These are phyloP conservation scores for Aproaerema taeniolella DNA, from an alignment of 2,888 invertebrate species.

Conservation along the genomic window DNA sequence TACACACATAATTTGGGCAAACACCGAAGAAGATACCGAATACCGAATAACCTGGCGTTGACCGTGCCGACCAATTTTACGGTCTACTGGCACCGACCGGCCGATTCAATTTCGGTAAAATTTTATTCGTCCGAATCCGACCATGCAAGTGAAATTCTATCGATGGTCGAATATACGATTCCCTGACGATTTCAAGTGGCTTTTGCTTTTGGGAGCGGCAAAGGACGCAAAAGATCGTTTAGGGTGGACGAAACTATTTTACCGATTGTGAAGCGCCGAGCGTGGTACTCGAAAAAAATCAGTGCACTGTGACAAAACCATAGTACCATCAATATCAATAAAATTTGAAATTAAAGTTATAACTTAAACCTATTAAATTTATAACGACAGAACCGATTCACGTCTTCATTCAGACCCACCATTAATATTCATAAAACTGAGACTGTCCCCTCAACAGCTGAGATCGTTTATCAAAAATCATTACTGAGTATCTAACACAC, in stretches of 20 bases:
- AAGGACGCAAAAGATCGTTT: conserved; percentile 35
- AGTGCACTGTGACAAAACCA: not conserved
- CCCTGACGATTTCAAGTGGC: conserved; percentile 45
- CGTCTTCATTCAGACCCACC: conserved; percentile 19
- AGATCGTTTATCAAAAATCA: conserved; percentile 24
- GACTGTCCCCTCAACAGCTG: conserved; percentile 15
- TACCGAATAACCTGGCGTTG: conserved; percentile 39
- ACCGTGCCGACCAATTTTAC: conserved; percentile 68
- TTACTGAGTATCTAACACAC: conserved; percentile 29
- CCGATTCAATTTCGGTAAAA: conserved; percentile 74
- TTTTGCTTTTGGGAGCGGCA: conserved; percentile 34
- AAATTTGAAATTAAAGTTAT: conserved; percentile 17
- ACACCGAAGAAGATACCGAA: conserved; percentile 54
- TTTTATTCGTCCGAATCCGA: conserved; percentile 68
- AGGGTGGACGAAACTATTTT: conserved; percentile 13
- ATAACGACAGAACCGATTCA: conserved; percentile 16
- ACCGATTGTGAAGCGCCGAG: too few relatives aligned
- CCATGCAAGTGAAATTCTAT: conserved; percentile 64
- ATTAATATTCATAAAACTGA: conserved; percentile 33
- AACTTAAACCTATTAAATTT: conserved; percentile 19
- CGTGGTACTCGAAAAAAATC: not conserved
- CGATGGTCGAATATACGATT: conserved; percentile 47
- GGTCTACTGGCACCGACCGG: conserved; percentile 58
- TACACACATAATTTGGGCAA: conserved; percentile 52
- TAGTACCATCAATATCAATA: conserved; percentile 25